phyloP scores from a whole-genome alignment of 2,888 invertebrate species.

The Imbricaverruca yamaguchii region DNA sequence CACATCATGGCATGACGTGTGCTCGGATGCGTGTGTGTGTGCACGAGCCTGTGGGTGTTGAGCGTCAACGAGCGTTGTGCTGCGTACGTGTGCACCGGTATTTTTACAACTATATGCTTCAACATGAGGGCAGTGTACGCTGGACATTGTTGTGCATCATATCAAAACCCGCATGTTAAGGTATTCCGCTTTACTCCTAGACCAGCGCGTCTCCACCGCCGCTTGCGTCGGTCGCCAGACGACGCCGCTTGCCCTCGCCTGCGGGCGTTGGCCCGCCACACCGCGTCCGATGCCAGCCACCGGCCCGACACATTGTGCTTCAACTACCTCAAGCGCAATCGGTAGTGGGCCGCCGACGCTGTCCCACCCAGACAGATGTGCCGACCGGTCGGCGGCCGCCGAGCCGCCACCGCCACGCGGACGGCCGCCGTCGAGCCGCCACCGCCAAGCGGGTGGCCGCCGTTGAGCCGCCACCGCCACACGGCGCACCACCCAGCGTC shows the following conservation, averaged over 20 bases:
- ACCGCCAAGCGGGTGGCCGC: too few relatives aligned
- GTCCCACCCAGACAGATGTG: too few relatives aligned
- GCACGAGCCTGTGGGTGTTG: not conserved
- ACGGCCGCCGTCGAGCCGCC: too few relatives aligned
- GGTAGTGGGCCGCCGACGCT: not conserved
- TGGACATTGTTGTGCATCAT: not conserved
- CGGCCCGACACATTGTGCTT: not conserved
- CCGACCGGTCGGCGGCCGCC: too few relatives aligned
- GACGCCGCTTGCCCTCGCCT: not conserved
- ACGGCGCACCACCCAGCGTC: not conserved
- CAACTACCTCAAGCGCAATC: slow-evolving; percentile 1
- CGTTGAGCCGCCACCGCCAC: too few relatives aligned
- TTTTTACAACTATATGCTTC: not conserved
- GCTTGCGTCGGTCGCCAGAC: too few relatives aligned
- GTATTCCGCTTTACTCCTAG: not conserved
- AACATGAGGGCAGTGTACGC: not conserved
- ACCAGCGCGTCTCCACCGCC: too few relatives aligned
- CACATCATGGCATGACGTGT: not conserved
- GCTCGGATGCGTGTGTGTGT: not conserved
- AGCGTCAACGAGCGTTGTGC: not conserved
- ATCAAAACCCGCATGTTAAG: not conserved
- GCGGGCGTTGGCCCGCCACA: not conserved
- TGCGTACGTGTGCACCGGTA: not conserved
- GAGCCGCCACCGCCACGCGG: too few relatives aligned
- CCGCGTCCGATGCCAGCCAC: not conserved